Conservation (phyloP, 2,113 vertebrate species). For the Phylloscopus trochilus region DNA sequence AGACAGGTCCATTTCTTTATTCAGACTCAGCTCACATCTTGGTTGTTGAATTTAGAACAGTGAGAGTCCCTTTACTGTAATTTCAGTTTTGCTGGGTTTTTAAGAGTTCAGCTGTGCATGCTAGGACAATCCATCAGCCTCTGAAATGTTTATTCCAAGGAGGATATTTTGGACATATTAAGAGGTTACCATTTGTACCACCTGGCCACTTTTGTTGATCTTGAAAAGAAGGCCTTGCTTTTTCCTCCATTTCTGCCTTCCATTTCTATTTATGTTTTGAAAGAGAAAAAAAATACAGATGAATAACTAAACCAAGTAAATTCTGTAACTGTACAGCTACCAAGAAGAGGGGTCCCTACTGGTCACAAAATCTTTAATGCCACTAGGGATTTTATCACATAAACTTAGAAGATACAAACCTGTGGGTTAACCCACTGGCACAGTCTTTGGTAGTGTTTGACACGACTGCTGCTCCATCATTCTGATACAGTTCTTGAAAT, state of each 20-base stretch:
- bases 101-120: background rate
- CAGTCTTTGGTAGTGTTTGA: background rate
- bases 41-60: background rate
- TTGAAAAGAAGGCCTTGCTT: background rate
- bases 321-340: background rate
- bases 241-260: background rate
- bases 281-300: background rate
- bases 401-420: background rate
- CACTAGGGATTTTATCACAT: background rate
- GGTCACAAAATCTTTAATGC: background rate
- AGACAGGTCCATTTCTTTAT: background rate
- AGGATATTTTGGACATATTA: background rate
- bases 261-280: background rate
- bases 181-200: background rate
- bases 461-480: accelerated
- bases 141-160: background rate
- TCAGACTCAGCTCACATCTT: background rate
- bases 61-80: background rate
- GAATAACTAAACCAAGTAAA: background rate
- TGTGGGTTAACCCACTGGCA: background rate
- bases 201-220: background rate
- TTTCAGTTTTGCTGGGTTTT: background rate
- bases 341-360: background rate
- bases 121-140: background rate
- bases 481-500: background rate